Evolutionary conservation across 2,797 vertebrate species (phyloP), one percentile per base, ranked within the genome.

Genomic region (Capromys pilorides): DNA sequence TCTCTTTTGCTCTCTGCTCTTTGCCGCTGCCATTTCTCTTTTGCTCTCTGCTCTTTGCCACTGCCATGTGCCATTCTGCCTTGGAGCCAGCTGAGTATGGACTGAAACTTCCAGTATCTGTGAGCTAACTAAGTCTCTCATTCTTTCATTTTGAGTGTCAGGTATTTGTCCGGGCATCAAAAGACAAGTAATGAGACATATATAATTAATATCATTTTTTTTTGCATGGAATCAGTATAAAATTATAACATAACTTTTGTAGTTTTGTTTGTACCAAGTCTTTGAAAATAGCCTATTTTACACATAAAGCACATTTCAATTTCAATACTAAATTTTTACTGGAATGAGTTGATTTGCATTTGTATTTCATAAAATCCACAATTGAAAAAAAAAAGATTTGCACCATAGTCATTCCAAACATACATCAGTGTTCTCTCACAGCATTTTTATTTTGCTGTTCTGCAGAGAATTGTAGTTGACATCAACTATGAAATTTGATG

Each of bases 331-430:
- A 82, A 39, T 67, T 93, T 86, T 88, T 64, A 93, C 39, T 49
- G 33, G 10, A 89, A 85, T 90, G 49, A 78, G 11, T 95, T 90
- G 31, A 78, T 88, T 18, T 89, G 10, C 24, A 90, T 82, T 86
- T 92, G 39, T 82, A 79, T 82, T 88, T 89, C 28, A 88, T 86
- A 86, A 73, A 95, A 93, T 67, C 88, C 67, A 57, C 85, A 85
- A 26, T 66, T 92, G 41, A 59, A 83, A 90, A 93, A 83, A 39
- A 93, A 83, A n/a, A 54, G 39, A 93, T n/a, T 61, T 75, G 83
- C 6, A 81, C 31, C 33, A 45, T 13, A 75, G 57, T 51, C 84
- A 57, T 93, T 95, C 6, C 66, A 73, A 71, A 69, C 28, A 77
- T 45, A 36, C 2, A 61, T 81, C 62, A 41, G 22, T 69, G 24